Evolutionary conservation across 2,113 vertebrate species (phyloP).

Genomic region (Tauraco erythrolophus): DNA sequence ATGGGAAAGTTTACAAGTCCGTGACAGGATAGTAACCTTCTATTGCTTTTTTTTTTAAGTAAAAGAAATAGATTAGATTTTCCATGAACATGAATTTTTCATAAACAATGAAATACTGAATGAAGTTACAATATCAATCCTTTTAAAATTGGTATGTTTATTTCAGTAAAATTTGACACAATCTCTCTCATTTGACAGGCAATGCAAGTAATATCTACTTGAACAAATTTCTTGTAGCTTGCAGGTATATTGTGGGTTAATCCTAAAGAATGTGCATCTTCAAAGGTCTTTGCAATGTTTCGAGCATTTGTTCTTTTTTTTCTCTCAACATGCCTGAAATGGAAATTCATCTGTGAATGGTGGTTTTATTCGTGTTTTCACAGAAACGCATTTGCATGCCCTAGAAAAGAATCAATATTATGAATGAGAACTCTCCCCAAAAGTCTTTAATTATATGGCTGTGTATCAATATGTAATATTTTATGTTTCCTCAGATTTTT

Average conservation of each 20-base stretch:
- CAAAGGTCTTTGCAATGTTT: constrained; percentile 45
- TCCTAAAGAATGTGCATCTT: constrained; percentile 15
- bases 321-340: constrained; percentile 60
- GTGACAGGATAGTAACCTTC: neutral
- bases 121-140: constrained; percentile 54
- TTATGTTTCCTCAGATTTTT: constrained; percentile 66
- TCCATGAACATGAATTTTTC: constrained; percentile 29
- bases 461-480: constrained; percentile 79
- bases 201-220: neutral
- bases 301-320: constrained; percentile 26
- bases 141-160: constrained; percentile 48
- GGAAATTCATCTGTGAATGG: constrained; percentile 61
- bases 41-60: neutral
- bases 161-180: constrained; percentile 10
- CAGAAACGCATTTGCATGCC: constrained; percentile 66
- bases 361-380: constrained; percentile 69
- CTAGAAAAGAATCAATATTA: constrained; percentile 74
- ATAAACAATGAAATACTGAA: constrained; percentile 30
- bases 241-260: constrained; percentile 44
- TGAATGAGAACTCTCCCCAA: constrained; percentile 68
- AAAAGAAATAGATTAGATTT: neutral
- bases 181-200: constrained; percentile 16
- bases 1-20: neutral
- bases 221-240: constrained; percentile 36
- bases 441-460: constrained; percentile 76